Evolutionary conservation across 1,140 invertebrate species (phyloP).

Genomic region (Limonius californicus): DNA sequence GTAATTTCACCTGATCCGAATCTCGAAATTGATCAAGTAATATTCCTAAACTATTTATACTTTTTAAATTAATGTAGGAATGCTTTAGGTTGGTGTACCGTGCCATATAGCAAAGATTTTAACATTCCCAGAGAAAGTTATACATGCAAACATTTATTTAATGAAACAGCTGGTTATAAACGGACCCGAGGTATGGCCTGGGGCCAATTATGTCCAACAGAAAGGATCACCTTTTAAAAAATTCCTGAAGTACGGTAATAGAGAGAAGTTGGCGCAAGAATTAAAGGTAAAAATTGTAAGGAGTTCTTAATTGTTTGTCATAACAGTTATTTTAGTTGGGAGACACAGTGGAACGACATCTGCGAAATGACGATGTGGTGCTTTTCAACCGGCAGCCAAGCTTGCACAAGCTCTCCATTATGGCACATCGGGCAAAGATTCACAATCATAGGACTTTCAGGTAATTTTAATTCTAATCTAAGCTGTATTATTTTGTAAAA

Average conservation of each 20-base stretch:
- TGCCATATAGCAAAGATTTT: constrained; percentile 93
- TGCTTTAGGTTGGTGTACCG: constrained; percentile 86
- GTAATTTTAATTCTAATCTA: constrained; percentile 48
- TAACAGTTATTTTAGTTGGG: too few species aligned
- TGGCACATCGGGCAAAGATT: constrained; percentile 88
- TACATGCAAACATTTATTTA: constrained; percentile 80
- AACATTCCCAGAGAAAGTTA: constrained; percentile 94
- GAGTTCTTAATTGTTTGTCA: too few species aligned
- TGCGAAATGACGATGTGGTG: constrained; percentile 92
- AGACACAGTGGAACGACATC: constrained; percentile 91
- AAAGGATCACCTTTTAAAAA: constrained; percentile 69
- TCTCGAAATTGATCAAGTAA: constrained; percentile 92
- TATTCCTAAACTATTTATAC: neutral
- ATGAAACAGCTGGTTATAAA: constrained; percentile 85
- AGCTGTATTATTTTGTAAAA: too few species aligned
- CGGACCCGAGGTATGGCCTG: constrained; percentile 91
- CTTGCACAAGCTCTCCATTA: constrained; percentile 97
- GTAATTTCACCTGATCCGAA: constrained; percentile 99
- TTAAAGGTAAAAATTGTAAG: constrained; percentile 64
- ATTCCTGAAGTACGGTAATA: constrained; percentile 87
- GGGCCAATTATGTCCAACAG: constrained; percentile 86
- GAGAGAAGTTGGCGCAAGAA: constrained; percentile 82
- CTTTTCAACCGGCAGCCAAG: constrained; percentile 98
- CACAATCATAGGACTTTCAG: constrained; percentile 83
- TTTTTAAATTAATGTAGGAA: too few species aligned